A percentile compares a stretch with the other conserved stretches of the same genome.
These are phyloP conservation scores for Candoia aspera DNA, from an alignment of 2,113 vertebrate genomes.

Conservation along the genomic window DNA sequence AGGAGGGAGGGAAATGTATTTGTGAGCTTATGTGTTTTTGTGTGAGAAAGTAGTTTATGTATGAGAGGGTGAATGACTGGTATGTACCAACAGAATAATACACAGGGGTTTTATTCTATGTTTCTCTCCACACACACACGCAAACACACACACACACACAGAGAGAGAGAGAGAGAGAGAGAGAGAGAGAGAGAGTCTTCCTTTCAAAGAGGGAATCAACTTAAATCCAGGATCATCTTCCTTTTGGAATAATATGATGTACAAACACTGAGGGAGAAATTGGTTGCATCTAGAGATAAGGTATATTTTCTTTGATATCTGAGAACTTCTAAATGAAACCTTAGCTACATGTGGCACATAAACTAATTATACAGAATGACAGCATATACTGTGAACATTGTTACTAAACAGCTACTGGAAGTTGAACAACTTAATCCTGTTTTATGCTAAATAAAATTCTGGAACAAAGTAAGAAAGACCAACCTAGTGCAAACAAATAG, in stretches of 20 bases:
- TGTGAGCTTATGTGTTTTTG: neutral
- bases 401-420: conserved; percentile 15
- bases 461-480: conserved; percentile 10
- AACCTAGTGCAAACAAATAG: neutral
- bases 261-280: neutral
- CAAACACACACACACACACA: neutral
- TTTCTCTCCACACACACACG: too few species aligned
- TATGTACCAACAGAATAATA: neutral
- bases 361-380: conserved; percentile 21
- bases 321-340: neutral
- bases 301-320: neutral
- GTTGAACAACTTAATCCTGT: conserved; percentile 12
- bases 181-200: too few species aligned
- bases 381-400: conserved; percentile 11
- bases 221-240: neutral
- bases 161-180: too few species aligned
- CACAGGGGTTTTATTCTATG: neutral
- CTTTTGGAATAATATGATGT: neutral
- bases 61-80: neutral
- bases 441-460: conserved; percentile 25
- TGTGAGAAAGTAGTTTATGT: neutral
- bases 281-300: neutral
- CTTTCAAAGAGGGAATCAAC: neutral
- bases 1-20: neutral
- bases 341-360: neutral